Conservation (phyloP, 2,797 vertebrate genomes). For the Luscinia megarhynchos region DNA sequence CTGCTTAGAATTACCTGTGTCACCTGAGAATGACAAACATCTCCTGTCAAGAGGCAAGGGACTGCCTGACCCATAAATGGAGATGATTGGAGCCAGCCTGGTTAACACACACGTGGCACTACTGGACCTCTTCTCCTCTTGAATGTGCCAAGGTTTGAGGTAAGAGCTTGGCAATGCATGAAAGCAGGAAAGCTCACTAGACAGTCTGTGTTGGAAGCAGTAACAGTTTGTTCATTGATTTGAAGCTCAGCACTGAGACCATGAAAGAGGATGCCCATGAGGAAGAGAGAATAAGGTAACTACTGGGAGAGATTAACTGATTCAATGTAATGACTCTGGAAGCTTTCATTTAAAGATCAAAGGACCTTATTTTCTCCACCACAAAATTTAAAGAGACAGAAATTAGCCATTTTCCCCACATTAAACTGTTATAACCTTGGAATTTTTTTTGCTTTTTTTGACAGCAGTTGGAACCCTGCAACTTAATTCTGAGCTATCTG, state of each 20-base stretch:
- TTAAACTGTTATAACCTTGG: constrained; percentile 63
- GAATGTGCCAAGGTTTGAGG: constrained; percentile 57
- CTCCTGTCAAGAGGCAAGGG: neutral
- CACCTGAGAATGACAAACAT: neutral
- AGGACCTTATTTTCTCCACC: constrained; percentile 65
- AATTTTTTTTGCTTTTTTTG: constrained; percentile 12
- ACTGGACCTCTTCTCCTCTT: constrained; percentile 11
- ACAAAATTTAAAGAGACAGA: constrained; percentile 69
- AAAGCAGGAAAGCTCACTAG: constrained; percentile 66
- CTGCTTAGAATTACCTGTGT: neutral
- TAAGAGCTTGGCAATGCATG: constrained; percentile 66
- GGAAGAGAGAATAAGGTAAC: constrained; percentile 71
- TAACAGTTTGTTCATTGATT: constrained; percentile 72
- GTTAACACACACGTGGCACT: neutral
- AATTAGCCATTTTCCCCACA: constrained; percentile 57
- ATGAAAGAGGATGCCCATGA: constrained; percentile 66
- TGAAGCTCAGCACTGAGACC: constrained; percentile 64
- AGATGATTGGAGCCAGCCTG: neutral
- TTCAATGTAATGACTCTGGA: constrained; percentile 69
- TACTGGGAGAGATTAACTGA: constrained; percentile 72
- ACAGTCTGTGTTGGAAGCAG: constrained; percentile 45
- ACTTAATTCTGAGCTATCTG: constrained; percentile 1
- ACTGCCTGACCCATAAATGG: neutral
- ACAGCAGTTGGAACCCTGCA: constrained; percentile 7
- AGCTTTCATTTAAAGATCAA: constrained; percentile 73